phyloP scores from a whole-genome alignment of 1,140 invertebrate genomes.

The Globodera ellingtonae region DNA sequence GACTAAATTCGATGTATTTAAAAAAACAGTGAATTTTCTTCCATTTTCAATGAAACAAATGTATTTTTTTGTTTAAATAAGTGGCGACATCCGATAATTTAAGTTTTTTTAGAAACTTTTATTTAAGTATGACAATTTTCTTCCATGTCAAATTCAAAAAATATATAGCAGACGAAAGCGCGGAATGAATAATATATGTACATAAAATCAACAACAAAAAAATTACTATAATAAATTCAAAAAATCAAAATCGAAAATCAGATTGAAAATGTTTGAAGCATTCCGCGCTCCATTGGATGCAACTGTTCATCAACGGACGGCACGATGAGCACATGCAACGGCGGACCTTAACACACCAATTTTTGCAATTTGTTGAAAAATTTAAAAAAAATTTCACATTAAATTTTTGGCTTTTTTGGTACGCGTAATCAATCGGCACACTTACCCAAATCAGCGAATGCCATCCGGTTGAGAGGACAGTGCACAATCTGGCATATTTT shows the following conservation, averaged over 20 bases:
- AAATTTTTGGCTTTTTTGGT: no score
- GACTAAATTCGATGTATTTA: no score
- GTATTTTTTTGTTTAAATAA: slow-evolving; percentile 1
- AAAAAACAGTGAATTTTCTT: no score
- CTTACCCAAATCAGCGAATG: slow-evolving; percentile 72
- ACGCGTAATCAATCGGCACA: neutral
- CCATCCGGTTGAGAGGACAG: slow-evolving; percentile 77
- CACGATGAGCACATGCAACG: slow-evolving; percentile 90
- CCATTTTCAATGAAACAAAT: no score
- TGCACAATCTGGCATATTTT: slow-evolving; percentile 71
- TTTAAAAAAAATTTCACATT: no score
- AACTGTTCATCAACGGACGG: slow-evolving; percentile 42
- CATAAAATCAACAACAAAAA: neutral
- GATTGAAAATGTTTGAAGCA: slow-evolving; percentile 58
- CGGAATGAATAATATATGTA: neutral
- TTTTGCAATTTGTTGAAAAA: neutral
- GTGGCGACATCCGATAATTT: no score
- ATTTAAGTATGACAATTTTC: neutral
- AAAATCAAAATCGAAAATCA: slow-evolving; percentile 35
- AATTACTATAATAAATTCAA: neutral
- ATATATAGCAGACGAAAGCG: no score
- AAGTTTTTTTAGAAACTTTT: neutral
- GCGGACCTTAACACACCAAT: slow-evolving; percentile 71
- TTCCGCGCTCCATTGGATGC: slow-evolving; percentile 59
- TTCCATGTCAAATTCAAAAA: no score